Conservation (phyloP, 2,888 invertebrate species). For the Drosophila pullipes region DNA sequence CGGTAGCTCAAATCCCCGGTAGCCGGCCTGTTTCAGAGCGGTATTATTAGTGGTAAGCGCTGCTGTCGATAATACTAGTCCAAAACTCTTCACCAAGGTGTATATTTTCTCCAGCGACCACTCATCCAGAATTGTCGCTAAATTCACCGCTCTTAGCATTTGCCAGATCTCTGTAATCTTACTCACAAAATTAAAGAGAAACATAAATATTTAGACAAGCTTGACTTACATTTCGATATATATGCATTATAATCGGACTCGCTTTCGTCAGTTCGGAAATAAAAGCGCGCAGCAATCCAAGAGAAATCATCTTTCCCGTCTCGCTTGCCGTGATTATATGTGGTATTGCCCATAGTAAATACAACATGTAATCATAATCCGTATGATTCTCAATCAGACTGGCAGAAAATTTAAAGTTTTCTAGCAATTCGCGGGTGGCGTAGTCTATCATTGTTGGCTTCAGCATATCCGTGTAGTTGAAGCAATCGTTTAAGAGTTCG, state of each 20-base stretch:
- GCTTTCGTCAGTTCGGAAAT: constrained; percentile 39
- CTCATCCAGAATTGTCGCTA: constrained; percentile 38
- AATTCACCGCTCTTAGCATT: constrained; percentile 45
- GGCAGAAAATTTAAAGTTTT: constrained; percentile 28
- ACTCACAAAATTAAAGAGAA: neutral
- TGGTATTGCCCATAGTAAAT: constrained; percentile 51
- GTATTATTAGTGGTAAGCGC: constrained; percentile 47
- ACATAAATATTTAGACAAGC: neutral
- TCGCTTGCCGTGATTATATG: constrained; percentile 66
- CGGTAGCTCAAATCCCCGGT: constrained; percentile 63
- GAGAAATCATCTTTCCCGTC: constrained; percentile 62
- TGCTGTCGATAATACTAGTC: constrained; percentile 48
- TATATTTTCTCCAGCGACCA: constrained; percentile 54
- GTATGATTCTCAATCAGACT: constrained; percentile 27
- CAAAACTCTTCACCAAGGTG: constrained; percentile 49
- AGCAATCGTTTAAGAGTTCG: constrained; percentile 56
- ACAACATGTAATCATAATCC: constrained; percentile 46
- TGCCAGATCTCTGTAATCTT: constrained; percentile 62
- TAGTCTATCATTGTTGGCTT: constrained; percentile 71
- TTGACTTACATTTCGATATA: constrained; percentile 60
- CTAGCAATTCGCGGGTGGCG: constrained; percentile 46
- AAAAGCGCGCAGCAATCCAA: constrained; percentile 54
- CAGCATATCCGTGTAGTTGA: constrained; percentile 63
- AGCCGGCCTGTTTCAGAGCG: constrained; percentile 55
- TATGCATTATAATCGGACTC: constrained; percentile 46